Evolutionary conservation across 2,113 vertebrate species (phyloP).

Genomic region (Neodon shergylaensis): DNA sequence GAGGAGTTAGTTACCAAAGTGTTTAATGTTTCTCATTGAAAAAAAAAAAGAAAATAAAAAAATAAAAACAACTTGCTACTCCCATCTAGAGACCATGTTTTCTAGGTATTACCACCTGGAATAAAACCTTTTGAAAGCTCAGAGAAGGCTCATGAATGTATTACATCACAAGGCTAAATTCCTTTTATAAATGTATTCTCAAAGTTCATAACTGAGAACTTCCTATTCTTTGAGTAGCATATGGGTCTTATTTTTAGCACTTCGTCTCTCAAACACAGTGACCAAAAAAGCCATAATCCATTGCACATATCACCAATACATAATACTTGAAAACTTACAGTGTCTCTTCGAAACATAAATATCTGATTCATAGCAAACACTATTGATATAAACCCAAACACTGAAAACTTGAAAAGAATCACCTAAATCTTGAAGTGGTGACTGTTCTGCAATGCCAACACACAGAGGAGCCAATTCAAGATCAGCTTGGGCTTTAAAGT

Average conservation of each 20-base stretch:
- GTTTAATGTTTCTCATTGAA: constrained; percentile 25
- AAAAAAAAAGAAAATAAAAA: background rate
- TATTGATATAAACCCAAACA: background rate
- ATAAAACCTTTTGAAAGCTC: constrained; percentile 24
- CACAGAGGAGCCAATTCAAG: background rate
- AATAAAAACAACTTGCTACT: constrained; percentile 13
- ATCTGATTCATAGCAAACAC: background rate
- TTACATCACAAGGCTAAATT: constrained; percentile 36
- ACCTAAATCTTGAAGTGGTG: background rate
- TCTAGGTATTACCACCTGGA: background rate
- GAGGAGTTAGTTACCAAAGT: constrained; percentile 46
- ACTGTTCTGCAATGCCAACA: background rate
- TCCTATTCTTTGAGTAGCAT: constrained; percentile 19
- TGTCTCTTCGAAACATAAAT: background rate
- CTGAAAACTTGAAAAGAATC: background rate
- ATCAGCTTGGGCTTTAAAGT: background rate
- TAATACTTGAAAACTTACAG: background rate
- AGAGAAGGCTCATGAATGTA: constrained; percentile 6
- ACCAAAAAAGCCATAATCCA: background rate
- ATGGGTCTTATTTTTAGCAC: constrained; percentile 2
- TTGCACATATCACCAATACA: background rate
- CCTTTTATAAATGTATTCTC: constrained; percentile 24
- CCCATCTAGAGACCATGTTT: background rate
- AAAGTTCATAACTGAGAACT: constrained; percentile 39
- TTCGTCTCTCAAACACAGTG: background rate